Evolutionary conservation across 37 sponge, comb jelly and placozoan genomes (phyloP).

Genomic region (Spongilla lacustris): DNA sequence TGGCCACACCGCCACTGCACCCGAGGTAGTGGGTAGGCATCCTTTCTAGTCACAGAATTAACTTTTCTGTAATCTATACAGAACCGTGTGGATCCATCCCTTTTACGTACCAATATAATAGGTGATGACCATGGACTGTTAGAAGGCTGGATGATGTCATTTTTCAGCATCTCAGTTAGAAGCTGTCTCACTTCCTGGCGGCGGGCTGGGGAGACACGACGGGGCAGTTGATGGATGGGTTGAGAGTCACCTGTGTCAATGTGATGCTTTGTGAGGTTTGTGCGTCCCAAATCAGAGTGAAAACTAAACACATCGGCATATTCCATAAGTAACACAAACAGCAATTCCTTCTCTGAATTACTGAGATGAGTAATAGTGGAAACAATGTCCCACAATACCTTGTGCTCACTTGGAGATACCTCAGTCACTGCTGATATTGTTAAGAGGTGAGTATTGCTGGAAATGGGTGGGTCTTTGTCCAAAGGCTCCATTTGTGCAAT

Average conservation of each 20-base stretch:
- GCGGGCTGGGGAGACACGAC: conserved; percentile 26
- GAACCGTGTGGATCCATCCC: conserved; percentile 46
- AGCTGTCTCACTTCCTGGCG: conserved; percentile 28
- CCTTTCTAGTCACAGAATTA: conserved; percentile 43
- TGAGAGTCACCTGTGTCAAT: conserved; percentile 42
- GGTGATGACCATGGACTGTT: conserved; percentile 40
- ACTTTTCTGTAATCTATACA: conserved; percentile 58
- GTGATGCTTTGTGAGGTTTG: conserved; percentile 9
- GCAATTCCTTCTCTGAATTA: too few relatives aligned
- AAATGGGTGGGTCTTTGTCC: too few relatives aligned
- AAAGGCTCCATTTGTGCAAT: too few relatives aligned
- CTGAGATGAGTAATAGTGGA: too few relatives aligned
- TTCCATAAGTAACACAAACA: too few relatives aligned
- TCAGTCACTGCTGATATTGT: too few relatives aligned
- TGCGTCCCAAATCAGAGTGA: too few relatives aligned
- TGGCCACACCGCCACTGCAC: too few relatives aligned
- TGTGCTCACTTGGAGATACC: too few relatives aligned
- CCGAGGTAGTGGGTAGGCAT: conserved; percentile 55
- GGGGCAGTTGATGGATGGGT: conserved; percentile 28
- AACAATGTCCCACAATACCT: too few relatives aligned
- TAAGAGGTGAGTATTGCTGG: too few relatives aligned
- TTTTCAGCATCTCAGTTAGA: conserved; percentile 42
- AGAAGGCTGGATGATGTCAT: conserved; percentile 20
- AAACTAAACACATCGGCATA: too few relatives aligned
- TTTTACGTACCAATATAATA: conserved; percentile 41